Percentiles rank a stretch among this genome's conserved stretches.
Evolutionary conservation across 2,888 invertebrate species (phyloP).

Genomic region (Stomorhina lunata): DNA sequence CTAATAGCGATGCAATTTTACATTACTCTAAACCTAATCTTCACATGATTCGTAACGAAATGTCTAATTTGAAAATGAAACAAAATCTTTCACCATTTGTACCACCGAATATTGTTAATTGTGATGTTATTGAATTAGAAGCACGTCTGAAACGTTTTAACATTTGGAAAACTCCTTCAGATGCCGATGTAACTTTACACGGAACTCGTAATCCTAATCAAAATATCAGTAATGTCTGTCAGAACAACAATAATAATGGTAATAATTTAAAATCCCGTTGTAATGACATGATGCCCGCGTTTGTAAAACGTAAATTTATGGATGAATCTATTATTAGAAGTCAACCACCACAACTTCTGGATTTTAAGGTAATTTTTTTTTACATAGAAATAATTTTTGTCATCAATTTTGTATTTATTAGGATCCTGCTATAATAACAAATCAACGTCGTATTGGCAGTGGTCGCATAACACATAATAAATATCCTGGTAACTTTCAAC

Average conservation of each 20-base stretch:
- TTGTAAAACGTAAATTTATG: conserved; percentile 74
- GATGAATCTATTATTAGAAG: conserved; percentile 76
- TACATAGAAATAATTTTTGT: neutral
- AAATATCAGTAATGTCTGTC: neutral
- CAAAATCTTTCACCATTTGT: conserved; percentile 66
- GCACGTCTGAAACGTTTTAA: conserved; percentile 73
- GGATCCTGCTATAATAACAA: conserved; percentile 74
- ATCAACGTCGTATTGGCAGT: conserved; percentile 77
- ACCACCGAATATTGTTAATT: conserved; percentile 74
- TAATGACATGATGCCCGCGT: conserved; percentile 76
- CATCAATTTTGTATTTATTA: conserved; percentile 26
- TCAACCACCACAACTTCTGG: conserved; percentile 72
- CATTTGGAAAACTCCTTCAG: conserved; percentile 68
- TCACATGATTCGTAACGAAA: conserved; percentile 73
- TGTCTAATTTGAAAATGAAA: conserved; percentile 66
- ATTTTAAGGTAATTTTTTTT: conserved; percentile 71
- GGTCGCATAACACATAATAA: conserved; percentile 76
- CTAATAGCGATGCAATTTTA: conserved; percentile 36
- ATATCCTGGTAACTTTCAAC: conserved; percentile 70
- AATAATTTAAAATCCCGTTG: conserved; percentile 48
- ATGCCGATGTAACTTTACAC: neutral
- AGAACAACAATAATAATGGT: conserved; percentile 17
- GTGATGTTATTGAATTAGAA: conserved; percentile 75
- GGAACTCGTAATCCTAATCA: neutral
- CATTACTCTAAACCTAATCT: conserved; percentile 73